Evolutionary conservation across 2,888 invertebrate species (phyloP).

Genomic region (Antitype chi): DNA sequence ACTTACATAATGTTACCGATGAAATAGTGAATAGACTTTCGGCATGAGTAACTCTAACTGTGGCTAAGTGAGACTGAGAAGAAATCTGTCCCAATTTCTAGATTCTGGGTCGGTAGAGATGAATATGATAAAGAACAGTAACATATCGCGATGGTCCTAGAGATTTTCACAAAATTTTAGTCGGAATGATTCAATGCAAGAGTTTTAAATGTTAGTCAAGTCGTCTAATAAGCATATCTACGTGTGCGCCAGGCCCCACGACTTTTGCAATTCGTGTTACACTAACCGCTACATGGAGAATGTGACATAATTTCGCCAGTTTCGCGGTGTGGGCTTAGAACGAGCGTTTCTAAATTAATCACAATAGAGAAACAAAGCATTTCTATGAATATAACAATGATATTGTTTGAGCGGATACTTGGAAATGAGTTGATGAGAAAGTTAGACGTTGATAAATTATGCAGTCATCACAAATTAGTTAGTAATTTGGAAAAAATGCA

Average conservation of each 20-base stretch:
- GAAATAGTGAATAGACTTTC: conserved; percentile 28
- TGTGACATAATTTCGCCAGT: conserved; percentile 81
- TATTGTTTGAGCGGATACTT: conserved; percentile 20
- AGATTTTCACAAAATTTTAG: not conserved
- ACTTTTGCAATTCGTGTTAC: conserved; percentile 81
- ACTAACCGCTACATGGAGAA: conserved; percentile 77
- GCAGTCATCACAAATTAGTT: not conserved
- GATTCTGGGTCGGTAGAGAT: conserved; percentile 5
- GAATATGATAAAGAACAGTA: conserved; percentile 8
- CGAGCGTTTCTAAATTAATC: conserved; percentile 61
- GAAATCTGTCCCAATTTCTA: conserved; percentile 34
- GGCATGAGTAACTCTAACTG: conserved; percentile 25
- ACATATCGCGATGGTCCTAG: not conserved
- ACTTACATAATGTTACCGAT: conserved; percentile 55
- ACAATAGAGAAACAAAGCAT: conserved; percentile 36
- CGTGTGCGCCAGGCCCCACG: conserved; percentile 71
- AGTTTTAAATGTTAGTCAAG: conserved; percentile 33
- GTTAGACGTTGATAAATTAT: conserved; percentile 9
- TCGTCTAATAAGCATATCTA: conserved; percentile 68
- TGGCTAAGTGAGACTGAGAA: conserved; percentile 8
- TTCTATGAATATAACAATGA: conserved; percentile 19
- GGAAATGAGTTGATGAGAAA: conserved; percentile 29
- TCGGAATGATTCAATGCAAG: conserved; percentile 2
- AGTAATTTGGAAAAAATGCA: not conserved
- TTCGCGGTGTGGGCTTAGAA: conserved; percentile 72